Base-by-base conservation (phyloP, 1,140 invertebrate species). In the Saccostrea glomerata region DNA sequence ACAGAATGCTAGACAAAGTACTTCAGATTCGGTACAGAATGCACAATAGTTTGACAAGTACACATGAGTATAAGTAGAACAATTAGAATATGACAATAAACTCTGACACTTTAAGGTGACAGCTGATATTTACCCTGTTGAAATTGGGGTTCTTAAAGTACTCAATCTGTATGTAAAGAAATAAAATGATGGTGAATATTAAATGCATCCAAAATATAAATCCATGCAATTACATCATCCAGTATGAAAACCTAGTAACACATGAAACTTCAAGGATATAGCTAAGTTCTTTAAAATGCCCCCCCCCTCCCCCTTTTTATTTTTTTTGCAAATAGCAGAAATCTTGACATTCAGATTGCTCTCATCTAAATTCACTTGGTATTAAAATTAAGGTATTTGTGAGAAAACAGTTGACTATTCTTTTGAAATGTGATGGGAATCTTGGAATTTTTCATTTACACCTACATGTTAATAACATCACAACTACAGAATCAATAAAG, bases 71-170 rank as follows among this genome's bases (percentile, higher is more conserved):
- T 3, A 25, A 77, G 60, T 66, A 20, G 13, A 77, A 36, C 70
- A 77, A 77, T 30, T 36, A 30, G 2, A 25, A 77, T 25, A 77
- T 17, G 13, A 77, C 23, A 30, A 77, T 30, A 4, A 30, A 77
- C 70, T 73, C 11, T 30, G 60, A 30, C 30, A 63, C 58, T 63
- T 63, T 63, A 6, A 63, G 6, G 58, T n/a, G n/a, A 63, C 58
- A 63, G 30, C 30, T 36, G 15, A 77, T 77, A 77, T 77, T 77
- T 77, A 77, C 70, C 70, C 70, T 77, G 70, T 15, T 77, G 70
- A 77, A 77, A 77, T 77, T 77, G 12, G 70, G 70, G 12, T 77
- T 77, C 70, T 36, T 25, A 77, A 30, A 77, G 25, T 30, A 77
- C 30, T 77, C 70, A 23, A 77, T 77, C 70, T 77, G 70, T 13